These are phyloP conservation scores for Eristalis arbustorum DNA, from an alignment of 2,888 invertebrate genomes.

Conservation along the genomic window DNA sequence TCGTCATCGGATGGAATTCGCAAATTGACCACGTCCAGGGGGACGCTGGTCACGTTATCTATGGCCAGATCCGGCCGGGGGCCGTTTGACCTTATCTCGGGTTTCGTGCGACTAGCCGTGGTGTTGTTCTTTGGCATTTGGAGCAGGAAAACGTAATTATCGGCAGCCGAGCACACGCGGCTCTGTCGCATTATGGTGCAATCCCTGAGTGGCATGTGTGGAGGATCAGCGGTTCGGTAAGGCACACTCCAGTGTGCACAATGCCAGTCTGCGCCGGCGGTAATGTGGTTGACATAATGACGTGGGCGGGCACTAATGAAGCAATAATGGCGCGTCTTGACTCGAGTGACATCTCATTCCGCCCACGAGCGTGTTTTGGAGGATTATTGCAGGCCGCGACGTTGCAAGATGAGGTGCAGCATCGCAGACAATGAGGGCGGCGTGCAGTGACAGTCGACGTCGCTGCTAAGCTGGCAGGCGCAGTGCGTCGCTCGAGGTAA, in stretches of 20 bases:
- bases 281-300: conserved; percentile 24
- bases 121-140: not conserved
- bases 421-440: not conserved
- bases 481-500: not conserved
- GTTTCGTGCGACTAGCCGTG: not conserved
- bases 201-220: conserved; percentile 3
- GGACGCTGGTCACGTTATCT: conserved; percentile 28
- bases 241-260: not conserved
- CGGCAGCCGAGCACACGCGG: not conserved
- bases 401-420: conserved; percentile 48
- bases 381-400: conserved; percentile 19
- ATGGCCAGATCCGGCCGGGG: not conserved
- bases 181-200: not conserved
- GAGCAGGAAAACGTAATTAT: not conserved
- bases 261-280: not conserved
- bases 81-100: conserved; percentile 31
- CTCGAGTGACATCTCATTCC: conserved; percentile 61
- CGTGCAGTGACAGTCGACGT: not conserved
- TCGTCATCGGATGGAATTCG: conserved; percentile 22
- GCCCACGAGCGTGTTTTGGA: conserved; percentile 43
- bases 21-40: conserved; percentile 32
- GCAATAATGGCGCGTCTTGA: conserved; percentile 77
- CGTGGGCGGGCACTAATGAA: conserved; percentile 77
- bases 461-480: not conserved
- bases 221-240: conserved; percentile 2